Percentiles rank a stretch among this genome's conserved stretches.
phyloP scores from a whole-genome alignment of 2,888 invertebrate genomes.

The Mesorhabditis sp. region DNA sequence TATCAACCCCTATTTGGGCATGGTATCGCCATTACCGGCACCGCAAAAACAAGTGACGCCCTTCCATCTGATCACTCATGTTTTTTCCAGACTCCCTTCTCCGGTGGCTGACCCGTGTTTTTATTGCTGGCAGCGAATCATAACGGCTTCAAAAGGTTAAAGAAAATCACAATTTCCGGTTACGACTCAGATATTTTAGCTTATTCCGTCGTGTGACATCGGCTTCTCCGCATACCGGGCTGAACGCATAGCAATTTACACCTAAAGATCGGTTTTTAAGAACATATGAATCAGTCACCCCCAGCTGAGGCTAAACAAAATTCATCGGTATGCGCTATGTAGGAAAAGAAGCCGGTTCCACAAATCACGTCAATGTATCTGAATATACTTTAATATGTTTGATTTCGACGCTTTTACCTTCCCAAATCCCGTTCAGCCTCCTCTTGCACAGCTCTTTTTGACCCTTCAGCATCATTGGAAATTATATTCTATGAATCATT shows the following conservation, averaged over 20 bases:
- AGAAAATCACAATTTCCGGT: no score
- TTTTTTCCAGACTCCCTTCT: no score
- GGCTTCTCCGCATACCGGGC: conserved; percentile 27
- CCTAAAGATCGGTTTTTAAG: not conserved
- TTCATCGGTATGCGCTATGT: conserved; percentile 56
- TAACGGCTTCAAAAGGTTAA: no score
- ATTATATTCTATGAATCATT: conserved; percentile 33
- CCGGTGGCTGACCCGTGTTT: no score
- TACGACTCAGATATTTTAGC: conserved; percentile 12
- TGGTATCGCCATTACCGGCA: no score
- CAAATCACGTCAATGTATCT: conserved; percentile 51
- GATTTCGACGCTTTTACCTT: conserved; percentile 15
- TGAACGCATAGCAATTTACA: conserved; percentile 54
- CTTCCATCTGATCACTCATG: no score
- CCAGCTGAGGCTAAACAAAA: conserved; percentile 40
- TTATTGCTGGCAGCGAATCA: no score
- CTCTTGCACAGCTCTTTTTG: conserved; percentile 49
- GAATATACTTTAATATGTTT: not conserved
- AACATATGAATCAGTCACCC: conserved; percentile 9
- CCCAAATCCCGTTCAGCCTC: conserved; percentile 48
- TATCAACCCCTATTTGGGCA: no score
- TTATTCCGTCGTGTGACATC: conserved; percentile 5
- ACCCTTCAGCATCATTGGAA: conserved; percentile 45
- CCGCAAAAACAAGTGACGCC: no score
- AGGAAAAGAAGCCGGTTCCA: conserved; percentile 57